These are phyloP conservation scores for Drosophila kepulauana DNA, from an alignment of 1,140 invertebrate genomes.

Conservation along the genomic window DNA sequence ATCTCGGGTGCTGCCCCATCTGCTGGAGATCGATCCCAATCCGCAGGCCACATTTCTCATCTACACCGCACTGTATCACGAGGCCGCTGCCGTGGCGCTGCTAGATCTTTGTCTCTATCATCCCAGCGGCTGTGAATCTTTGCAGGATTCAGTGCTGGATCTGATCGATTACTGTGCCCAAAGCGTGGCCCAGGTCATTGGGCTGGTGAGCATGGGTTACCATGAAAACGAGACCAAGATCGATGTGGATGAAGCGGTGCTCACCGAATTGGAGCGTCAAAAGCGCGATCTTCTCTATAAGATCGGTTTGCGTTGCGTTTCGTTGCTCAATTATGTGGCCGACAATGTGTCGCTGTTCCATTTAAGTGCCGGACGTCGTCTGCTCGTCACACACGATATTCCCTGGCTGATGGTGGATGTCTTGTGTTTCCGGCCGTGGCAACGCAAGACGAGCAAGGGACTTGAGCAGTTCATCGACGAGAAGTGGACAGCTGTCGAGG, in stretches of 20 bases:
- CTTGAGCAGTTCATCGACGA: conserved; percentile 86
- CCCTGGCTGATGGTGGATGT: conserved; percentile 90
- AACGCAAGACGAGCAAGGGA: conserved; percentile 86
- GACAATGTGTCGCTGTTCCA: conserved; percentile 87
- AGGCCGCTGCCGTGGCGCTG: conserved; percentile 89
- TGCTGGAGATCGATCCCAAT: conserved; percentile 88
- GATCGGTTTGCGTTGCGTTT: conserved; percentile 89
- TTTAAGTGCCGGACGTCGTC: conserved; percentile 87
- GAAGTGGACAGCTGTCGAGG: conserved; percentile 88
- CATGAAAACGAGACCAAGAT: conserved; percentile 79
- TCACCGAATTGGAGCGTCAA: conserved; percentile 88
- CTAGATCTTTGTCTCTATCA: conserved; percentile 92
- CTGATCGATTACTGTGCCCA: conserved; percentile 90
- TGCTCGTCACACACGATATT: conserved; percentile 89
- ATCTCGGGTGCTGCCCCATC: conserved; percentile 89
- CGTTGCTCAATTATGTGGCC: conserved; percentile 88
- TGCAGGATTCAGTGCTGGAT: conserved; percentile 90
- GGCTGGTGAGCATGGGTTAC: conserved; percentile 82
- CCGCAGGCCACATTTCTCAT: conserved; percentile 89
- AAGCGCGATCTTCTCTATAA: conserved; percentile 89
- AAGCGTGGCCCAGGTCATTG: conserved; percentile 86
- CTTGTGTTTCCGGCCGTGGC: conserved; percentile 90
- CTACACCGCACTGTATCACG: conserved; percentile 91
- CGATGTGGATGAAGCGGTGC: conserved; percentile 85
- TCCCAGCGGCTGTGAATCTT: conserved; percentile 88